Percentiles rank a stretch among this genome's conserved stretches.
Conservation (phyloP, 2,797 vertebrate species). For the Gouania willdenowi region DNA sequence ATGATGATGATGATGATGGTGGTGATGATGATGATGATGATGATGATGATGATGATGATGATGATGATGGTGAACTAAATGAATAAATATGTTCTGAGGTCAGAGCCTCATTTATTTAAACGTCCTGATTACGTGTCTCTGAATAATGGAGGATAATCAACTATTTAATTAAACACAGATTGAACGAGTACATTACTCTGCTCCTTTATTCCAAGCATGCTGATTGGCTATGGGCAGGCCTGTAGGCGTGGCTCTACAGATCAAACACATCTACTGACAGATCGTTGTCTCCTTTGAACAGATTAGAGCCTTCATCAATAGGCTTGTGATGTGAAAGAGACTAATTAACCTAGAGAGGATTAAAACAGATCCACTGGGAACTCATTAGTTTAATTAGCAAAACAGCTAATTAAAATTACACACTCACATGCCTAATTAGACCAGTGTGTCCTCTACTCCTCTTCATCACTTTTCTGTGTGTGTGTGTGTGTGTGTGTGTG, state of each 20-base stretch:
- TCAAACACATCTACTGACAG: constrained; percentile 99
- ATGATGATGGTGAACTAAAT: too few species aligned
- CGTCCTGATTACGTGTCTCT: constrained; percentile 99
- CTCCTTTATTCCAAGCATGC: constrained; percentile 99
- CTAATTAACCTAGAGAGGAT: constrained; percentile 98
- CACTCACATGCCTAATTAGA: constrained; percentile 99
- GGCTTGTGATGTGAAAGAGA: constrained; percentile 99
- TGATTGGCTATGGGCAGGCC: constrained; percentile 99
- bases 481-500: not conserved
- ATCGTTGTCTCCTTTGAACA: constrained; percentile 99
- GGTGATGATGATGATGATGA: too few species aligned
- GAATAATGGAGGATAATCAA: constrained; percentile 99
- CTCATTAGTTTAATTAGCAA: constrained; percentile 99
- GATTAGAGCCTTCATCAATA: constrained; percentile 99
- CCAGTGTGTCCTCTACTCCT: constrained; percentile 84
- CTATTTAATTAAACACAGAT: constrained; percentile 94
- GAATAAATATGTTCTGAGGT: constrained; percentile 99
- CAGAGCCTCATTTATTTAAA: constrained; percentile 99
- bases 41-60: too few species aligned
- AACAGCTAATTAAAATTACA: constrained; percentile 99
- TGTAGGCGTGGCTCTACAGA: too few species aligned
- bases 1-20: too few species aligned
- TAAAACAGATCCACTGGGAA: constrained; percentile 85
- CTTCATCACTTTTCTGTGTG: constrained; percentile 51
- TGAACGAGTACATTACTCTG: constrained; percentile 92